phyloP scores from a whole-genome alignment of 2,888 invertebrate species.

The Arctia plantaginis region DNA sequence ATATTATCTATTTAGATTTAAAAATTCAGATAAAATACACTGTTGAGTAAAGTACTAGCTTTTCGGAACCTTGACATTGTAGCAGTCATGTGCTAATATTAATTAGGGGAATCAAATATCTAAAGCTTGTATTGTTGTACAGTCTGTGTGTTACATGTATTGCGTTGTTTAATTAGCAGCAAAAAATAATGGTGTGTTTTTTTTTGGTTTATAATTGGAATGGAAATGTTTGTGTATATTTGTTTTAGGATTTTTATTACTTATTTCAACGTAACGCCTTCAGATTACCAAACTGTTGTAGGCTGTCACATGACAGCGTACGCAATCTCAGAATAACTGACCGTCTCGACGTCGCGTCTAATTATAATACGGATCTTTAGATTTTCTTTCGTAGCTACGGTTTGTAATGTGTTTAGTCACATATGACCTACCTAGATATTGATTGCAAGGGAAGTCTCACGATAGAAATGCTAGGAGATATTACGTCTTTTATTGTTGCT shows the following conservation, averaged over 20 bases:
- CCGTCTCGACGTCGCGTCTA: conserved; percentile 76
- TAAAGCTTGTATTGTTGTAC: conserved; percentile 33
- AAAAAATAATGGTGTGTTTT: conserved; percentile 29
- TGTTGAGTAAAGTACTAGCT: conserved; percentile 19
- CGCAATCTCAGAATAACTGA: conserved; percentile 80
- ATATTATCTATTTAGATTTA: conserved; percentile 33
- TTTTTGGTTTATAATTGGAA: conserved; percentile 26
- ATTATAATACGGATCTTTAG: conserved; percentile 72
- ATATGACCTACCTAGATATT: neutral
- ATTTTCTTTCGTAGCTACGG: conserved; percentile 45
- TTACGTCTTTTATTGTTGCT: neutral
- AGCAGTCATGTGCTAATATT: conserved; percentile 25
- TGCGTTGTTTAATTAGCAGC: conserved; percentile 17
- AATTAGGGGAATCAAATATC: conserved; percentile 25
- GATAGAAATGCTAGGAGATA: neutral
- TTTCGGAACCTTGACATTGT: conserved; percentile 41
- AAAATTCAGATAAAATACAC: conserved; percentile 35
- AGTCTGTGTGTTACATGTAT: conserved; percentile 21
- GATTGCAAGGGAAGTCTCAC: neutral
- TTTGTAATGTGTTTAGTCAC: neutral
- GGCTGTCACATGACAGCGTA: conserved; percentile 75
- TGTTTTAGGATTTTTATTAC: conserved; percentile 41
- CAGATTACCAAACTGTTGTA: conserved; percentile 54
- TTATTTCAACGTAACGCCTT: conserved; percentile 35
- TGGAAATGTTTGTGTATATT: conserved; percentile 18